Evolutionary conservation across 2,113 vertebrate genomes (phyloP), one percentile per base, ranked within the genome.

Genomic region (Ifrita kowaldi): DNA sequence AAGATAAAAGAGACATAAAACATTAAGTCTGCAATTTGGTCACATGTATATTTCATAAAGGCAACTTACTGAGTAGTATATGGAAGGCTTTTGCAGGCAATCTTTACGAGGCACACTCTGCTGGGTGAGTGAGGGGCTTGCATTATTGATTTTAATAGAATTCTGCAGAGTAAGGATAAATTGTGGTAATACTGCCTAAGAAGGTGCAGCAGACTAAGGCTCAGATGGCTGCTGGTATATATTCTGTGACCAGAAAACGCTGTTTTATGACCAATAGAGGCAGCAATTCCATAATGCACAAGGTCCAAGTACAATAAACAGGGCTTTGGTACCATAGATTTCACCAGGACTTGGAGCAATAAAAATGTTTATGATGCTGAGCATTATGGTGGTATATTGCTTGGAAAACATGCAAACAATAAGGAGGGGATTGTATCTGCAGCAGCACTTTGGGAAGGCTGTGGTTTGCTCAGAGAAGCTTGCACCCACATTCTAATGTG

Each of bases 61-160:
- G 26, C 55, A 89, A 65, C 89, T 73, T 84, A 59, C 56, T 41
- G 52, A 62, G 78, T 77, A 91, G 87, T 62, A 63, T 50, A 90
- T 24, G 63, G 81, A 50, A 94, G 39, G 70, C 39, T 93, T 83
- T 89, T 83, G 33, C 67, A 88, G 50, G 39, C 84, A 87, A n/a
- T 65, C 84, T 93, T 94, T 89, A 87, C 8, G 49, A 94, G 59
- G 30, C 65, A 84, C 78, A 68, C 46, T 85, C 65, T 6, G 9
- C 77, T 83, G 71, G 83, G 63, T 62, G 77, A 78, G 78, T 47
- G 78, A 91, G 85, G 62, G 35, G 69, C 89, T 80, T 93, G 70
- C 94, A 93, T 92, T 96, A 94, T 91, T 96, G 87, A 95, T 96
- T 95, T 90, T 87, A 91, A 88, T 83, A 93, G 74, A 93, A 88